phyloP scores from a whole-genome alignment of 2,888 invertebrate species.

The Sthenelais limicola region DNA sequence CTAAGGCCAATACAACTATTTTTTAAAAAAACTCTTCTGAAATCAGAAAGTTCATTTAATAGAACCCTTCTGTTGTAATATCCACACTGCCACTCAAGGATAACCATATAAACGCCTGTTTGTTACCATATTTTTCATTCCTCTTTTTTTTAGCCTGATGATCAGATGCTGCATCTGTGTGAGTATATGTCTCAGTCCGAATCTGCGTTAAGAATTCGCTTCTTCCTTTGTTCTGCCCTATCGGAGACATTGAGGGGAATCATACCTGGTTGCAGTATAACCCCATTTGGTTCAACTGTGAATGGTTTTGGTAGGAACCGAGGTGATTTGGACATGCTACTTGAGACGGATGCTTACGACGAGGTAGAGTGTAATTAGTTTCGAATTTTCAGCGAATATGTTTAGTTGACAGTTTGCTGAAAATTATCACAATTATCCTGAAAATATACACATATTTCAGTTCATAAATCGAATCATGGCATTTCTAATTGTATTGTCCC shows the following conservation, averaged over 20 bases:
- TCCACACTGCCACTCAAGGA: too few relatives aligned
- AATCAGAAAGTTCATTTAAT: too few relatives aligned
- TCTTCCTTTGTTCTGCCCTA: constrained; percentile 41
- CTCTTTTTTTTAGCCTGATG: constrained; percentile 18
- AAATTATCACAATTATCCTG: too few relatives aligned
- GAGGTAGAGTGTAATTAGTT: too few relatives aligned
- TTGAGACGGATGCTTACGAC: constrained; percentile 40
- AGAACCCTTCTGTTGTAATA: too few relatives aligned
- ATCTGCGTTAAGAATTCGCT: constrained; percentile 42
- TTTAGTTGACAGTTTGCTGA: too few relatives aligned
- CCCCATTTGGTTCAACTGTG: constrained; percentile 90
- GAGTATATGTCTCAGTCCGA: constrained; percentile 39
- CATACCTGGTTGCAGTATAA: constrained; percentile 40
- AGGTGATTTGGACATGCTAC: constrained; percentile 47
- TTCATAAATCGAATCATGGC: neutral
- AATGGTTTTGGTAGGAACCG: constrained; percentile 83
- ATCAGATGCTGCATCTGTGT: constrained; percentile 37
- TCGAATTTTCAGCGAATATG: too few relatives aligned
- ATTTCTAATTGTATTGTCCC: neutral
- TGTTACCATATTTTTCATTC: neutral
- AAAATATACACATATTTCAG: neutral
- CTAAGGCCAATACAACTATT: too few relatives aligned
- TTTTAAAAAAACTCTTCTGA: too few relatives aligned
- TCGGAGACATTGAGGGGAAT: constrained; percentile 43
- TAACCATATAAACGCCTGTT: too few relatives aligned